These are phyloP conservation scores for Heliothis peltigera DNA, from an alignment of 2,888 invertebrate genomes.

Conservation along the genomic window DNA sequence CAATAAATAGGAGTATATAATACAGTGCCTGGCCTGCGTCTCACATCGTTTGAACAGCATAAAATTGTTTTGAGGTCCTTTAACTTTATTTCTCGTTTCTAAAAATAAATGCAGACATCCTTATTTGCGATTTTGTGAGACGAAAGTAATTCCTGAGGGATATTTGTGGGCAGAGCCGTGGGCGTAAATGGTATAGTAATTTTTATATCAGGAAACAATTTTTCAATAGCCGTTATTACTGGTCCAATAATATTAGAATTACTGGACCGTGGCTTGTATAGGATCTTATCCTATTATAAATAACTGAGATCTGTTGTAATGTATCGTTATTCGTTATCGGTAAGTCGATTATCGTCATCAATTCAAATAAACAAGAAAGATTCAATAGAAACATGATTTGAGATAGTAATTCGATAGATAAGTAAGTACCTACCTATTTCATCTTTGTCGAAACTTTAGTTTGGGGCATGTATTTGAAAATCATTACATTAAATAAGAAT, in stretches of 20 bases:
- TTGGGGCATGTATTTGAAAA: too few relatives aligned
- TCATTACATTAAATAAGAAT: neutral
- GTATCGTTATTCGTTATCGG: neutral
- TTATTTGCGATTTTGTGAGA: neutral
- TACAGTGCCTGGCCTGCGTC: too few relatives aligned
- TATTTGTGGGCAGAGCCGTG: neutral
- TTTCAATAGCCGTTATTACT: neutral
- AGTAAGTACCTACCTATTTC: neutral
- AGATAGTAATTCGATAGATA: neutral
- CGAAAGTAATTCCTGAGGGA: neutral
- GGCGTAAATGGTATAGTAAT: neutral
- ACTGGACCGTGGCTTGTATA: constrained; percentile 1
- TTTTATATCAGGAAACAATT: constrained; percentile 3
- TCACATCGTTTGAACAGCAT: too few relatives aligned
- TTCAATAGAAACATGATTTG: neutral
- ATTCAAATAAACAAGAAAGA: constrained; percentile 1
- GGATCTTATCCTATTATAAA: constrained; percentile 11
- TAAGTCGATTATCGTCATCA: neutral
- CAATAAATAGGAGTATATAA: too few relatives aligned
- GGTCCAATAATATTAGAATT: neutral
- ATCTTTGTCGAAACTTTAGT: neutral
- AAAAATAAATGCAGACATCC: neutral
- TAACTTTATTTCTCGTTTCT: neutral
- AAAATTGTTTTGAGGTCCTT: too few relatives aligned
- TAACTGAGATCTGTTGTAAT: neutral